These are phyloP conservation scores for Nixonia krombeini DNA, from an alignment of 1,140 invertebrate species.

Conservation along the genomic window DNA sequence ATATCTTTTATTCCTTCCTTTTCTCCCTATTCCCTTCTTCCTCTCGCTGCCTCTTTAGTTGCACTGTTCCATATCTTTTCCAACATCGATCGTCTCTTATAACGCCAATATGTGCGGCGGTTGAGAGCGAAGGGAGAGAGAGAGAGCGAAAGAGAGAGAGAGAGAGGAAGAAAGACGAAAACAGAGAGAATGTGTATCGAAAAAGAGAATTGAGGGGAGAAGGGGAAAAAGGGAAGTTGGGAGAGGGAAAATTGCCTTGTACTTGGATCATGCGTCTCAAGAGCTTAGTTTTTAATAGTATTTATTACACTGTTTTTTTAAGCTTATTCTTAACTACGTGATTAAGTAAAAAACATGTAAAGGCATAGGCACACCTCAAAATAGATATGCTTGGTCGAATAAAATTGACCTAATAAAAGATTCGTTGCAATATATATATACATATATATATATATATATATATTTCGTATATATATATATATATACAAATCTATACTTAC, in stretches of 20 bases:
- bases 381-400: too few relatives aligned
- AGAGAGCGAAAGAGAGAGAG: background rate
- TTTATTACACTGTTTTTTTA: background rate
- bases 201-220: too few relatives aligned
- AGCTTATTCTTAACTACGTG: background rate
- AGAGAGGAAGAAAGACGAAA: constrained; percentile 6
- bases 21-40: constrained; percentile 12
- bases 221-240: constrained; percentile 4
- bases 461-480: too few relatives aligned
- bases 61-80: constrained; percentile 2
- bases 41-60: background rate
- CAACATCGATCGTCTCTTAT: constrained; percentile 20
- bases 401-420: too few relatives aligned
- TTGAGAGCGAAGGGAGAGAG: background rate
- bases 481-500: too few relatives aligned
- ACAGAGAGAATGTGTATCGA: background rate
- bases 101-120: constrained; percentile 8
- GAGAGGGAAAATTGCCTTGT: constrained; percentile 17
- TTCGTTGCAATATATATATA: too few relatives aligned
- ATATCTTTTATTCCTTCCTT: constrained; percentile 15
- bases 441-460: too few relatives aligned
- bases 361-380: too few relatives aligned
- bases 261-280: constrained; percentile 30
- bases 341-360: too few relatives aligned
- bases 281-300: constrained; percentile 20